Evolutionary conservation across 2,888 invertebrate genomes (phyloP), one percentile per base, ranked within the genome.

Genomic region (Ophioninae sp.): DNA sequence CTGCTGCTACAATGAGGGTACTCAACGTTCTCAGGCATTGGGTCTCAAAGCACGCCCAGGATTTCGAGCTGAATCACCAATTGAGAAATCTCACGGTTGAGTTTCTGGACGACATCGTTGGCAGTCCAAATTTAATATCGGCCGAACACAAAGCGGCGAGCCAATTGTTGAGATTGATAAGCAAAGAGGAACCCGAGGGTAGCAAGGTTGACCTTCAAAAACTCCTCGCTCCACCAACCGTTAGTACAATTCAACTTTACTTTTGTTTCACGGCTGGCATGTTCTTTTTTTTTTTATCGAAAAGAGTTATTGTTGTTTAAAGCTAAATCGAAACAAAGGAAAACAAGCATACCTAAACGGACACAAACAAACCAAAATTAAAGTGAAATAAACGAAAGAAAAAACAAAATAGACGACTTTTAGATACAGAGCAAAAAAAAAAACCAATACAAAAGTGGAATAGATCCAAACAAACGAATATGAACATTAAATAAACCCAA

Each of bases 1-100:
- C 97, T 6, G 98, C 98, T n/a, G 98, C 98, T 78, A 98, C 98
- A 0, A 98, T 98, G 98, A 93, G 98, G 83, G 98, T 98, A 0
- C 94, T 98, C 0, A 98, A 97, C 92, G 98, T 98, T 1, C 94
- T 98, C 68, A 95, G 97, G 84, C 98, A 98, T 91, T 98, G 98
- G 98, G 96, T 97, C 50, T 97, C 97, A 0, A 98, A 98, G 93
- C 98, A 98, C 91, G 96, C 97, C 0, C 97, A 97, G 93, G 97
- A 98, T 92, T 98, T 98, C 93, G 97, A 97, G 93, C 95, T 95
- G 17, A 96, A 97, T 90, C 94, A 95, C 62, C 94, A 95, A 76
- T 94, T 98, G 81, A 96, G 96, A 85, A 95, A 95, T 37, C 93
- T 97, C 88, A 97, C 98, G 0, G 96, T 97, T 90, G 96, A 97